phyloP scores from a whole-genome alignment of 2,113 vertebrate species.

The Macrotus californicus region DNA sequence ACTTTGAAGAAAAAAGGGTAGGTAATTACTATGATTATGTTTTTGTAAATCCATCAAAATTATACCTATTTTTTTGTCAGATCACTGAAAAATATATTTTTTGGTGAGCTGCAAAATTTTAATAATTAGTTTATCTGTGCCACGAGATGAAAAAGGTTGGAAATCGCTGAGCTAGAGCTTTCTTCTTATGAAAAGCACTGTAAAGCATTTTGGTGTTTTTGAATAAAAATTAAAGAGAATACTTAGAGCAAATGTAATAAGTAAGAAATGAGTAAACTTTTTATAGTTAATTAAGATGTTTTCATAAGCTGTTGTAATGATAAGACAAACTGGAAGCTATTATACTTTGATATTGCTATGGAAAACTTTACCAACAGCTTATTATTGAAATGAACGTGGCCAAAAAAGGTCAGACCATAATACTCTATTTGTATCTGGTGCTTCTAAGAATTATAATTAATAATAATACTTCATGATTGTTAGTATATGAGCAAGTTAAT shows the following conservation, averaged over 20 bases:
- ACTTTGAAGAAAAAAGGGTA: not conserved
- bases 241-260: not conserved
- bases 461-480: not conserved
- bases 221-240: slow-evolving; percentile 23
- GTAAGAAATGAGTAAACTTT: not conserved
- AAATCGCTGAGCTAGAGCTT: not conserved
- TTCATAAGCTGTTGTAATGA: not conserved
- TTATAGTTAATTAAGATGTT: not conserved
- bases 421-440: not conserved
- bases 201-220: slow-evolving; percentile 1
- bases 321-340: not conserved
- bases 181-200: not conserved
- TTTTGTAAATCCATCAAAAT: not conserved
- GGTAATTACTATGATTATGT: not conserved
- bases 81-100: too few relatives aligned
- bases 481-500: slow-evolving; percentile 40
- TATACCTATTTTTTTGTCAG: not conserved
- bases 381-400: not conserved
- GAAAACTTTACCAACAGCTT: not conserved
- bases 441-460: slow-evolving; percentile 29
- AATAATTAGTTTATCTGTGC: not conserved
- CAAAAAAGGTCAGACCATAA: not conserved
- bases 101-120: not conserved
- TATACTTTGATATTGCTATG: slow-evolving; percentile 15
- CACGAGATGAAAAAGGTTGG: not conserved